Conservation (phyloP, 2,797 vertebrate species). For the Peromyscus aztecus region DNA sequence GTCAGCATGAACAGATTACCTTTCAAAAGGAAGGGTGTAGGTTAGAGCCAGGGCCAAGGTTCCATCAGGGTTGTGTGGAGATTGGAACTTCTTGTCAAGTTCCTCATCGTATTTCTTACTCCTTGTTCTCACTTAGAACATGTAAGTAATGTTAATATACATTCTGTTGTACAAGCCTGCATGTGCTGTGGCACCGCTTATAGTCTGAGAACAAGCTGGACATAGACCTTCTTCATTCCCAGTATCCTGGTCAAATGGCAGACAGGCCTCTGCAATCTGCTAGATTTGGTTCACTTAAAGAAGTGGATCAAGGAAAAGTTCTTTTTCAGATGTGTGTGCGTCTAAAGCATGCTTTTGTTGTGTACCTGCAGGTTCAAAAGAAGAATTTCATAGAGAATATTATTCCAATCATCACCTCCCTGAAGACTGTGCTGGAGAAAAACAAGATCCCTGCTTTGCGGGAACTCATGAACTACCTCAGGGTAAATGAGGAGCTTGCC, state of each 20-base stretch:
- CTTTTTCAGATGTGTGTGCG: background rate
- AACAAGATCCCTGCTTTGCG: conserved; percentile 92
- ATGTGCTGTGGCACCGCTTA: background rate
- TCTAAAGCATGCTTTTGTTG: conserved; percentile 43
- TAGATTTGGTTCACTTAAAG: background rate
- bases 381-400: conserved; percentile 95
- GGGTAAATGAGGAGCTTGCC: conserved; percentile 87
- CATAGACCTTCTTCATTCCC: too few relatives aligned
- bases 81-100: background rate
- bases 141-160: background rate
- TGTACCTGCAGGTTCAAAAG: conserved; percentile 93
- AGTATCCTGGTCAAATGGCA: background rate
- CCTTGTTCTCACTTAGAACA: conserved; percentile 9
- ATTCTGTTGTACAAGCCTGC: background rate
- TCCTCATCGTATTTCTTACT: background rate
- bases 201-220: background rate
- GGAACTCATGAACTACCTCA: conserved; percentile 95
- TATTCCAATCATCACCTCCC: conserved; percentile 94
- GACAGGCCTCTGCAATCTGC: background rate
- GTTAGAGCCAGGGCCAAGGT: background rate
- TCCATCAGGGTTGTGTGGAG: background rate
- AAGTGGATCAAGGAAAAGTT: background rate
- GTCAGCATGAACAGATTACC: background rate
- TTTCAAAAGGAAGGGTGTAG: background rate
- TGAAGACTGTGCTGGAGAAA: conserved; percentile 94